Evolutionary conservation across 2,797 vertebrate species (phyloP), one percentile per base, ranked within the genome.

Genomic region (Bovichtus variegatus): DNA sequence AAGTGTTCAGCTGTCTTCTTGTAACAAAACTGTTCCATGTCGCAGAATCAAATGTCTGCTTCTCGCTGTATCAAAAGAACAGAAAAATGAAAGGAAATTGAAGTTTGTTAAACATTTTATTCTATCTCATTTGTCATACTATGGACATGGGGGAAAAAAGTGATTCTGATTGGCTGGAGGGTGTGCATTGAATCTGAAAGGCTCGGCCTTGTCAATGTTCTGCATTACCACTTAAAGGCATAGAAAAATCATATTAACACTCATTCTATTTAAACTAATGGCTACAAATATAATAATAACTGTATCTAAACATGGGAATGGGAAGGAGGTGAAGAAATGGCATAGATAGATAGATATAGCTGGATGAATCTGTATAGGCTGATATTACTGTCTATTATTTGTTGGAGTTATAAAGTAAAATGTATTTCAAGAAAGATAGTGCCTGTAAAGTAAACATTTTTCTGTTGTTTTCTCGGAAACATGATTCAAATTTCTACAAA

Each of bases 1-100:
- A 86, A 85, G 89, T 83, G 81, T 91, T 92, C 91, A 89, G 86
- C 91, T 89, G 89, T 87, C 83, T 75, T 53, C 85, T 76, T 68
- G 60, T 74, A 77, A 78, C 70, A 57, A 78, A 90, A 86, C 78
- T 58, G 54, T 49, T 87, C 53, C 60, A 21, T 53, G 75, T 66
- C 1, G 29, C 23, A 68, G 55, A 87, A 78, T 86, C 83, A 79
- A 86, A 86, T 44, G 71, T 74, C 55, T 67, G 64, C 59, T 63
- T 63, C 54, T 40, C 55, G 15, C 46, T 27, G 51, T 51, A 38
- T 79, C 61, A 58, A 64, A 78, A 71, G 58, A 82, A 84, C 80
- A 43, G 51, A n/a, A 12, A 5, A 47, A 27, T 8, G 5, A 54
- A 66, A 67, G 15, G 2, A 29, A 70, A 57, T 6, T 25, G 9